Evolutionary conservation across 2,888 invertebrate genomes (phyloP), one percentile per base, ranked within the genome.

Genomic region (Acheta domesticus): DNA sequence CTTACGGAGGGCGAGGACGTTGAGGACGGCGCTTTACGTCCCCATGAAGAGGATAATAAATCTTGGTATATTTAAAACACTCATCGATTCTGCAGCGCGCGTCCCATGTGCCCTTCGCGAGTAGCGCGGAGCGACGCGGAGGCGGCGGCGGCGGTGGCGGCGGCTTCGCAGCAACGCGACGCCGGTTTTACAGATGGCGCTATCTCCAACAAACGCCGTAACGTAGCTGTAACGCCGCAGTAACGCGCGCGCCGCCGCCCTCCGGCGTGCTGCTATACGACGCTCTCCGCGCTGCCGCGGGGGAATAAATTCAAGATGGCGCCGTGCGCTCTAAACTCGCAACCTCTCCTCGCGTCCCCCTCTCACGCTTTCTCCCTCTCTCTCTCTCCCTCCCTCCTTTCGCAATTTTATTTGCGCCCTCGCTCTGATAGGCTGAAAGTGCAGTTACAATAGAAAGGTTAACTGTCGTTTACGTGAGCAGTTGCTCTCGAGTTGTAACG

Each of bases 371-470:
- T n/a, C 62, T 62, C n/a, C 62, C 14, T 11, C 62, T 0, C 62
- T 19, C 62, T 16, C 14, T 16, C 14, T 14, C 62, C 62, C 12
- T 62, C 62, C 62, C n/a, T n/a, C 14, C 62, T 14, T 62, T n/a
- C 62, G 62, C 62, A 14, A 36, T 62, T 62, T 62, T 62, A 62
- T 62, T 36, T n/a, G 62, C 62, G 62, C n/a, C 62, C 62, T 62
- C 62, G 62, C n/a, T 14, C 16, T n/a, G 62, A 62, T 62, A 62
- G 62, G 62, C 62, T 0, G 62, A 62, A 62, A 62, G 62, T 62
- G 62, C 62, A 62, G 62, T 62, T 62, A 62, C 62, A 62, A 62
- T 62, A n/a, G 62, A 62, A 62, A 62, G 62, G 62, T 62, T 62
- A 62, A 62, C 62, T 62, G 62, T 62, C 62, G 62, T 14, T 19